A percentile compares a stretch with the other conserved stretches of the same genome.
Evolutionary conservation across 2,888 invertebrate species (phyloP).

Genomic region (Synanthedon andrenaeformis): DNA sequence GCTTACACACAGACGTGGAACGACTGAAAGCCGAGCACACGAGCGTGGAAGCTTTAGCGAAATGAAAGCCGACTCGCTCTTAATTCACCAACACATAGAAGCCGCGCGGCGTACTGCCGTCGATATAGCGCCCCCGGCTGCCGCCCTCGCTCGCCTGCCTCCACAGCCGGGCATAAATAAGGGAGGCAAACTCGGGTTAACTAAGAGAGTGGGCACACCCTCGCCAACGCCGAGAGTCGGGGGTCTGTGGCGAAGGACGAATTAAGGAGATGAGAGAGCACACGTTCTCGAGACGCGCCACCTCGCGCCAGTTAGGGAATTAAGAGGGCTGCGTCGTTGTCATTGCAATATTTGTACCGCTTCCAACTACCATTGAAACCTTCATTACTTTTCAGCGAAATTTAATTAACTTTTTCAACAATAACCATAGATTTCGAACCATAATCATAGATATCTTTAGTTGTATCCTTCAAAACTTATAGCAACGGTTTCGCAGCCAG

Average conservation of each 20-base stretch:
- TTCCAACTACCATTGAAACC: neutral
- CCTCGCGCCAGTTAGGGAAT: constrained; percentile 55
- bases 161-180: constrained; percentile 57
- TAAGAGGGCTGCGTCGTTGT: constrained; percentile 23
- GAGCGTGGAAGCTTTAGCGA: constrained; percentile 67
- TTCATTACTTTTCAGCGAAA: neutral
- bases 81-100: constrained; percentile 65
- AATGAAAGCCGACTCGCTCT: constrained; percentile 71
- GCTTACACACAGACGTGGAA: constrained; percentile 35
- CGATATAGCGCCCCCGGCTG: constrained; percentile 37
- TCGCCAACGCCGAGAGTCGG: constrained; percentile 51
- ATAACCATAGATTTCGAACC: neutral
- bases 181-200: constrained; percentile 63
- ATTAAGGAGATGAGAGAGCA: constrained; percentile 71
- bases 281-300: constrained; percentile 65
- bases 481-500: too few species aligned
- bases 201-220: constrained; percentile 58
- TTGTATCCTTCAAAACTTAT: too few species aligned
- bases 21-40: constrained; percentile 66
- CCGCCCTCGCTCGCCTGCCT: constrained; percentile 20
- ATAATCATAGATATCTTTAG: too few species aligned
- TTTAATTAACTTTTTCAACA: too few species aligned
- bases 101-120: constrained; percentile 39
- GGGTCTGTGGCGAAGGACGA: constrained; percentile 70
- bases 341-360: constrained; percentile 4